These are phyloP conservation scores for Varanus salvator DNA, from an alignment of 2,113 vertebrate genomes.

Conservation along the genomic window DNA sequence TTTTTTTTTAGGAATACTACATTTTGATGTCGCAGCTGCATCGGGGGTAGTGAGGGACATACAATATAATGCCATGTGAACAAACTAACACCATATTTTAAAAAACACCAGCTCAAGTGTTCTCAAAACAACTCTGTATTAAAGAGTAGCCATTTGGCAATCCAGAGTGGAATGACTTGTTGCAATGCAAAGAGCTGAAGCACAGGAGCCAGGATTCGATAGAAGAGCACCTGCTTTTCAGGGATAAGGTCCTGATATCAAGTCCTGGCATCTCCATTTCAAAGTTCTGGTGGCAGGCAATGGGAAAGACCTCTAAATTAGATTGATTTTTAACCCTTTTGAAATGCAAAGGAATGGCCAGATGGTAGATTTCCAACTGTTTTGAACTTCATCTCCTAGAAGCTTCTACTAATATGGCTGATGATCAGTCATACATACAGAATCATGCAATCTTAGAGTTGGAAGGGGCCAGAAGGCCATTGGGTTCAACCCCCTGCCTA, in stretches of 20 bases:
- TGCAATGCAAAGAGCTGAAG: not conserved
- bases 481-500: too few relatives aligned
- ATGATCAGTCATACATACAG: too few relatives aligned
- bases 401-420: too few relatives aligned
- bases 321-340: not conserved
- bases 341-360: not conserved
- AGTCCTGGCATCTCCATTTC: not conserved
- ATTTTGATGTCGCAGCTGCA: slow-evolving; percentile 21
- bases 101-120: not conserved
- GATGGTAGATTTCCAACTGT: too few relatives aligned
- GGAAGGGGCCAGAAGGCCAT: too few relatives aligned
- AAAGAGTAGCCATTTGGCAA: not conserved
- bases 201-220: not conserved
- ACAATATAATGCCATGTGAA: slow-evolving; percentile 9
- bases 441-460: too few relatives aligned
- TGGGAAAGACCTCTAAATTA: not conserved
- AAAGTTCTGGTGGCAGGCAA: not conserved
- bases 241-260: not conserved
- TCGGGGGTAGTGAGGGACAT: accelerated
- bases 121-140: not conserved
- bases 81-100: not conserved
- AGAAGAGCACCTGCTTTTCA: not conserved
- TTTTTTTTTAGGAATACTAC: not conserved
- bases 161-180: not conserved
- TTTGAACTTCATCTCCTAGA: too few relatives aligned